phyloP scores from a whole-genome alignment of 2,113 vertebrate genomes.

The Leucopsar rothschildi region DNA sequence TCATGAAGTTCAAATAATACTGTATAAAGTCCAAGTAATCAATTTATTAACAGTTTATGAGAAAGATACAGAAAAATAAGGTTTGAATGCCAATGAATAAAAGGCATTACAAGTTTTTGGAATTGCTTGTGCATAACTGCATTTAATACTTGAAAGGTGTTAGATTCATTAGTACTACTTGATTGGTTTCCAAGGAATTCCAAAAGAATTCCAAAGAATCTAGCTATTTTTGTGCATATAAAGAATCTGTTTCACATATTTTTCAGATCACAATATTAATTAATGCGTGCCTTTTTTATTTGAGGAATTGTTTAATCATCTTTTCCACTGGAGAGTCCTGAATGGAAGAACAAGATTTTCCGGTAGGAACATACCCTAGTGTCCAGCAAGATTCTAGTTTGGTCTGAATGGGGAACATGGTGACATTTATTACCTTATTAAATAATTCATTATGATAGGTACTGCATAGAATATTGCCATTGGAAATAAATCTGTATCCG shows the following conservation, averaged over 20 bases:
- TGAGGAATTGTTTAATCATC: not conserved
- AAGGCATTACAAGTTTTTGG: not conserved
- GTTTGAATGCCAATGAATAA: not conserved
- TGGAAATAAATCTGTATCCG: not conserved
- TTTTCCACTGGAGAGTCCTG: not conserved
- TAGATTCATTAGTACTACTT: not conserved
- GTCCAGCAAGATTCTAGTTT: not conserved
- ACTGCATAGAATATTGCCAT: not conserved
- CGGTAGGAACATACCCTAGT: fast-evolving
- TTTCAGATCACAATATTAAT: not conserved
- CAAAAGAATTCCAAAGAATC: not conserved
- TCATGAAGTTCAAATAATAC: not conserved
- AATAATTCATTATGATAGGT: not conserved
- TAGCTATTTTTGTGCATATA: not conserved
- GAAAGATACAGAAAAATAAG: not conserved
- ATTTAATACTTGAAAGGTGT: not conserved
- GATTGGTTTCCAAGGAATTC: not conserved
- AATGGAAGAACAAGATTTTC: not conserved
- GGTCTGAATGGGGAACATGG: not conserved
- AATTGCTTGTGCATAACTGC: not conserved
- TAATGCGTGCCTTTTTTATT: not conserved
- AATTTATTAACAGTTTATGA: not conserved
- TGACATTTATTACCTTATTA: not conserved
- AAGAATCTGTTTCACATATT: not conserved
- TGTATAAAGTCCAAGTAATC: not conserved